Evolutionary conservation across 2,113 vertebrate genomes (phyloP), one percentile per base, ranked within the genome.

Genomic region (Ictidomys tridecemlineatus): DNA sequence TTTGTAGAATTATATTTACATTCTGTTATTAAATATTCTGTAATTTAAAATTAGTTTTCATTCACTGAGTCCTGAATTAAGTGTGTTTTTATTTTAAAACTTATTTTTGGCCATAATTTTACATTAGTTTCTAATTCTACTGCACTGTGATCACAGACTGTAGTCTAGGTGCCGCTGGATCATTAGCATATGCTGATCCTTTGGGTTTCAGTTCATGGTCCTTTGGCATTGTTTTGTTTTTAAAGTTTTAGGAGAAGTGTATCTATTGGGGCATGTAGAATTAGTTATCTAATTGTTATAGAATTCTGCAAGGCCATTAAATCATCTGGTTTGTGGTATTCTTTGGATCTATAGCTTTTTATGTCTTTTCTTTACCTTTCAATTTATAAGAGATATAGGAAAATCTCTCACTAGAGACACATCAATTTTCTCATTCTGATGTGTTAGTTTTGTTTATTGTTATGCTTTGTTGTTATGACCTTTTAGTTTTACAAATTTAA

Each of bases 71-170:
- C 8, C 56, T 72, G 56, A 51, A 39, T 65, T 86, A 65, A 82
- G 12, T 39, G 5, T 63, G n/a, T 73, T 96, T 96, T 86, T 65
- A 77, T 67, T 93, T 89, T 73, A 48, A 84, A 85, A 37, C 28
- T 61, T 5, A 32, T 37, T 94, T 91, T 74, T 24, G 34, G 42
- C 4, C 30, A 14, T 22, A 0, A 7, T 93, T 80, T 65, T 72
- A 5, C 9, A 34, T 42, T 6, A n/a, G 2, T 61, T 85, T 85
- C 28, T 42, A 61, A 65, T 61, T 80, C 79, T 74, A 73, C 20
- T 69, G 4, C 51, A 12, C 5, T 58, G 9, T 30, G 8, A 61
- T 58, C n/a, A 74, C 5, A 67, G 13, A 30, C 73, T 24, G 0
- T 7, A 67, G 12, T 42, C 28, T 20, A 48, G 32, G 30, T 61